phyloP scores from a whole-genome alignment of 92 coral and sea anemone genomes.

The Muricea muricata region DNA sequence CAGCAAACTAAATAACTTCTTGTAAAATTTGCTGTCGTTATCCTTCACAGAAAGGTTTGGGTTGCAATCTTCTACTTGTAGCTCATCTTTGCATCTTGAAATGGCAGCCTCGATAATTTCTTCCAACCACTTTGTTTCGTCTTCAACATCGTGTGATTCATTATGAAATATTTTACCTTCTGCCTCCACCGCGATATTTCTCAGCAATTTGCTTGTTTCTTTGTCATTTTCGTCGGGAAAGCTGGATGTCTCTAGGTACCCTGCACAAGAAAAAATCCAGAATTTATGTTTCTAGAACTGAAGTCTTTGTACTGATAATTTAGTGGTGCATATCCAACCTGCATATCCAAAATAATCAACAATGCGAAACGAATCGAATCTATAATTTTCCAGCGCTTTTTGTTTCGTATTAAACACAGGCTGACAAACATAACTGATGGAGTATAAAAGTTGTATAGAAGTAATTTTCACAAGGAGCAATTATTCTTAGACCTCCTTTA shows the following conservation, averaged over 20 bases:
- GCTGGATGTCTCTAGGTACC: not conserved
- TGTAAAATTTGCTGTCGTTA: not conserved
- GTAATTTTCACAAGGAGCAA: no score
- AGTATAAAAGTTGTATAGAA: no score
- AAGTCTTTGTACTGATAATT: no score
- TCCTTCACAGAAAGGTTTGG: not conserved
- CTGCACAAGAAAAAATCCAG: not conserved
- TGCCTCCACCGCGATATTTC: not conserved
- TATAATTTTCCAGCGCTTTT: no score
- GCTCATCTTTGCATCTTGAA: not conserved
- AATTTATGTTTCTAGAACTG: no score
- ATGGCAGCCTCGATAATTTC: not conserved
- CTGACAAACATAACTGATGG: no score
- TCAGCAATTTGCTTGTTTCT: not conserved
- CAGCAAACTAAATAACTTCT: not conserved
- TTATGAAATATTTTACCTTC: not conserved
- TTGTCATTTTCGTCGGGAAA: not conserved
- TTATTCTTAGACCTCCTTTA: no score
- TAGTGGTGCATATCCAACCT: no score
- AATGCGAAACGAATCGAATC: no score
- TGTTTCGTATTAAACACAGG: no score
- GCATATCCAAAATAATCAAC: no score
- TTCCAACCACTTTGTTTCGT: not conserved
- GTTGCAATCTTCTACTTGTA: not conserved
- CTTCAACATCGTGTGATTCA: not conserved